Evolutionary conservation across 2,888 invertebrate species (phyloP).

Genomic region (Salpingus planirostris): DNA sequence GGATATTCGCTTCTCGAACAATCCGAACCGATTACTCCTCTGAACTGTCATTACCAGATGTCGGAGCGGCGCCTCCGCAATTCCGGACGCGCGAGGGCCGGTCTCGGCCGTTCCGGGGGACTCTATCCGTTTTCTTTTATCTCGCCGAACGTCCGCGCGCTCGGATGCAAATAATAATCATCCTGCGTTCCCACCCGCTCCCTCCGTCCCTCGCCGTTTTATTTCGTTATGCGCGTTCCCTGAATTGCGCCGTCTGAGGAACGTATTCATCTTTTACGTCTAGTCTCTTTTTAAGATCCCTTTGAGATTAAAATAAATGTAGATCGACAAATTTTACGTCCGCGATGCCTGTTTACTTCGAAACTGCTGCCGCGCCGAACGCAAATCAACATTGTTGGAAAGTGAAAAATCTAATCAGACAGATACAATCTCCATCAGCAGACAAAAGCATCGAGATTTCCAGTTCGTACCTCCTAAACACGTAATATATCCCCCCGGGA

Average conservation of each 20-base stretch:
- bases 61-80: slow-evolving; percentile 17
- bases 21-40: slow-evolving; percentile 33
- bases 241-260: slow-evolving; percentile 8
- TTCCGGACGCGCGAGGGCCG: slow-evolving; percentile 5
- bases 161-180: slow-evolving; percentile 11
- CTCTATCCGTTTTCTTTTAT: slow-evolving; percentile 11
- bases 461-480: too few relatives aligned
- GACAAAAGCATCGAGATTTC: too few relatives aligned
- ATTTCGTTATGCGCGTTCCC: slow-evolving; percentile 12
- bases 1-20: slow-evolving; percentile 33
- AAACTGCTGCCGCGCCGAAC: too few relatives aligned
- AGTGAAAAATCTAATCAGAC: too few relatives aligned
- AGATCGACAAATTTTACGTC: slow-evolving; percentile 3
- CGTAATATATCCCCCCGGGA: too few relatives aligned
- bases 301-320: slow-evolving; percentile 12
- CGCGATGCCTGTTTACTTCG: not conserved
- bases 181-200: too few relatives aligned
- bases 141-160: slow-evolving; percentile 8
- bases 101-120: slow-evolving; percentile 3
- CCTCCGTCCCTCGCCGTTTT: slow-evolving; percentile 7
- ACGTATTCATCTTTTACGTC: slow-evolving; percentile 12
- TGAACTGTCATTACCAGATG: slow-evolving; percentile 37
- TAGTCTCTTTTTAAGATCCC: slow-evolving; percentile 7
- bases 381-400: too few relatives aligned
- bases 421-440: too few relatives aligned